Evolutionary conservation across 2,113 vertebrate genomes (phyloP).

Genomic region (Parotia lawesii): DNA sequence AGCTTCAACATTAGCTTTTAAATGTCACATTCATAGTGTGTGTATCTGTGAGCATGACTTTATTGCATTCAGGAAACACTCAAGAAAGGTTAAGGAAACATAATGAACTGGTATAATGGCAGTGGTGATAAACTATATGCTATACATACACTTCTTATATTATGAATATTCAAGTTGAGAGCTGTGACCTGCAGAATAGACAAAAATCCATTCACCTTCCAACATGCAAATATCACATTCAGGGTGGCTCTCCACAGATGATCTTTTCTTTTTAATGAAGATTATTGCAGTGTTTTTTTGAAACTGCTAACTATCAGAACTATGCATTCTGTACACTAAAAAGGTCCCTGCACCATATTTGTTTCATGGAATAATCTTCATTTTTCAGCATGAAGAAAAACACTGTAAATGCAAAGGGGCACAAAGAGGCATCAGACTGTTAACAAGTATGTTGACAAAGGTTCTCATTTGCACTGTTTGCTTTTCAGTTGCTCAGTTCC

Average conservation of each 20-base stretch:
- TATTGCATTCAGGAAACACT: not conserved
- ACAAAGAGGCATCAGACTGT: not conserved
- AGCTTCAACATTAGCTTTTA: not conserved
- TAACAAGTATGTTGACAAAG: not conserved
- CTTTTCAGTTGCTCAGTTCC: not conserved
- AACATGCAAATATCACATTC: not conserved
- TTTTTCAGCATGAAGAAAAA: not conserved
- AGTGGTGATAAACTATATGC: not conserved
- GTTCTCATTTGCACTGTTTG: not conserved
- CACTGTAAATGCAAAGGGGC: not conserved
- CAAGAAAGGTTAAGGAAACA: not conserved
- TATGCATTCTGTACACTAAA: not conserved
- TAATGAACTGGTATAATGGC: not conserved
- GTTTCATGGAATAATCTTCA: not conserved
- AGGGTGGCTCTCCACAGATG: not conserved
- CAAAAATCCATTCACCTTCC: not conserved
- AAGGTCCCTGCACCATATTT: not conserved
- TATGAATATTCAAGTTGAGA: not conserved
- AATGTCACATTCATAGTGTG: not conserved
- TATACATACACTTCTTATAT: not conserved
- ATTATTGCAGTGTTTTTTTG: not conserved
- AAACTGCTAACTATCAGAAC: not conserved
- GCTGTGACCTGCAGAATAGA: not conserved
- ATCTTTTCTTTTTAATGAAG: not conserved
- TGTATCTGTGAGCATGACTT: not conserved